A percentile compares a stretch with the other conserved stretches of the same genome.
Conservation (phyloP, 2,888 invertebrate species). For the Leptopilina myrica region DNA sequence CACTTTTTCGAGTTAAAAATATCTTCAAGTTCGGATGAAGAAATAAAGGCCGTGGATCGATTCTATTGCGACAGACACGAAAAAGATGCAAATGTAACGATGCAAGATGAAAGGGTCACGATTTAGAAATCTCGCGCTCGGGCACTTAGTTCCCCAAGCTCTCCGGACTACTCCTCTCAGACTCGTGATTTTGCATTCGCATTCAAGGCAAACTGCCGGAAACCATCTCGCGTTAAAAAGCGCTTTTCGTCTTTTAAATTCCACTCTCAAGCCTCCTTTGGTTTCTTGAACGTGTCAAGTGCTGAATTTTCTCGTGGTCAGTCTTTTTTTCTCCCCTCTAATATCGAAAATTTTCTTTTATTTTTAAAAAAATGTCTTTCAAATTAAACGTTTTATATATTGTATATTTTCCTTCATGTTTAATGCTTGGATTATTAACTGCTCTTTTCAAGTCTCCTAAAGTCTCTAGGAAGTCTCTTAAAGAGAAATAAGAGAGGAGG, state of each 20-base stretch:
- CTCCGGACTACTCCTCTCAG: background rate
- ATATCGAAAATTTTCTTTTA: background rate
- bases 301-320: slow-evolving; percentile 21
- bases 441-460: too few species aligned
- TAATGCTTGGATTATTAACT: too few species aligned
- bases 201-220: slow-evolving; percentile 26
- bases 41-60: background rate
- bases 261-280: background rate
- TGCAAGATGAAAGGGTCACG: slow-evolving; percentile 5
- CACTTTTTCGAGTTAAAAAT: too few species aligned
- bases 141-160: slow-evolving; percentile 14
- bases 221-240: slow-evolving; percentile 25
- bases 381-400: too few species aligned
- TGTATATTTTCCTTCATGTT: too few species aligned
- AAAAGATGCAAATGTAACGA: slow-evolving; percentile 4
- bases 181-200: slow-evolving; percentile 46
- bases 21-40: background rate
- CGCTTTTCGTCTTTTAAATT: slow-evolving; percentile 11
- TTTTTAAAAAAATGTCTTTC: too few species aligned
- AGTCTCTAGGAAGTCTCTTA: too few species aligned
- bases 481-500: too few species aligned
- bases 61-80: background rate
- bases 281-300: slow-evolving; percentile 1
- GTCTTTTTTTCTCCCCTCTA: background rate
- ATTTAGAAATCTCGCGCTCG: slow-evolving; percentile 26